A percentile compares a stretch with the other conserved stretches of the same genome.
Evolutionary conservation across 2,113 vertebrate species (phyloP).

Genomic region (Eidolon helvum): DNA sequence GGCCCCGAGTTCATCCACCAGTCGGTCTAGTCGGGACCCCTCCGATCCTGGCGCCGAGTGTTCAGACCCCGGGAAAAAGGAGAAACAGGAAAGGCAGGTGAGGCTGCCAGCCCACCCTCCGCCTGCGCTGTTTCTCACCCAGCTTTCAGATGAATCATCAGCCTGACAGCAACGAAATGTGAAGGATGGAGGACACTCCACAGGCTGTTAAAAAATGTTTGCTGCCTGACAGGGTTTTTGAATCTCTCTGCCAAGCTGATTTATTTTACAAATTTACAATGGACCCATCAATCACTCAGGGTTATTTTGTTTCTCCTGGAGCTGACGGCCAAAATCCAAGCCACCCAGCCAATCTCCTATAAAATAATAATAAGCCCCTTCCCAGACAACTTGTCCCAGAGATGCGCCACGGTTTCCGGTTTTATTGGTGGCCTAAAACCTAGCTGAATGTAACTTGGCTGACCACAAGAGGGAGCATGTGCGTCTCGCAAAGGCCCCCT

Average conservation of each 20-base stretch:
- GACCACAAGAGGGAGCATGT: slow-evolving; percentile 61
- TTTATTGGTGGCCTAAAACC: background rate
- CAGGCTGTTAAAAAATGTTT: slow-evolving; percentile 55
- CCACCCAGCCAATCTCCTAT: background rate
- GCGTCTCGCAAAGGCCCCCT: background rate
- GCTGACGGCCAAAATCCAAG: background rate
- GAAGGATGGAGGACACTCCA: slow-evolving; percentile 33
- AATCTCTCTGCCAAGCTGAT: slow-evolving; percentile 65
- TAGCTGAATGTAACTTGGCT: fast-evolving
- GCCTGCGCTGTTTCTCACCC: background rate
- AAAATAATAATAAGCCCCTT: background rate
- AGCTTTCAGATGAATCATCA: background rate
- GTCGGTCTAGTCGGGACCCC: background rate
- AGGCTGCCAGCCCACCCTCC: background rate
- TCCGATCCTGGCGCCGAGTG: fast-evolving
- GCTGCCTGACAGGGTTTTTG: slow-evolving; percentile 57
- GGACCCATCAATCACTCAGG: slow-evolving; percentile 57
- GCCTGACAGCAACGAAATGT: background rate
- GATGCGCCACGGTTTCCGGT: background rate
- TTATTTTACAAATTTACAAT: slow-evolving; percentile 66
- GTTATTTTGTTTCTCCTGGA: slow-evolving; percentile 43
- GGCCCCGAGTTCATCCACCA: fast-evolving
- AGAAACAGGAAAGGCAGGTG: background rate
- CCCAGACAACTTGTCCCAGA: background rate
- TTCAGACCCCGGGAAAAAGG: background rate